Evolutionary conservation across 2,113 vertebrate genomes (phyloP).

Genomic region (Lepus americanus): DNA sequence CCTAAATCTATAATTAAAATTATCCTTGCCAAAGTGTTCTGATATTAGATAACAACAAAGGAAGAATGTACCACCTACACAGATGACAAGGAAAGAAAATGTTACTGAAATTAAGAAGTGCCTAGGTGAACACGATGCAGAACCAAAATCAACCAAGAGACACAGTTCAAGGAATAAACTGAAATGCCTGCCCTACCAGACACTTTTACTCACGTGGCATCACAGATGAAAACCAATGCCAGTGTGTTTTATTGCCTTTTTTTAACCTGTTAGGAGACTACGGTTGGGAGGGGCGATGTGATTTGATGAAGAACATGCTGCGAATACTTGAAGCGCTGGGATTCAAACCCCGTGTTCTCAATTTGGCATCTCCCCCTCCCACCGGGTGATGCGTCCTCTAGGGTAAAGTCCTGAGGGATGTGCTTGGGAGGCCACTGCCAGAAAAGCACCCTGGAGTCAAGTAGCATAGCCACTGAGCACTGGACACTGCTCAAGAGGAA

Average conservation of each 20-base stretch:
- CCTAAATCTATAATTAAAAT: background rate
- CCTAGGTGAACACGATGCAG: background rate
- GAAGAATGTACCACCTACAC: constrained; percentile 47
- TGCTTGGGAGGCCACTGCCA: accelerated
- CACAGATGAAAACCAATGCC: background rate
- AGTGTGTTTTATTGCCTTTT: background rate
- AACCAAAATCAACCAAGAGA: background rate
- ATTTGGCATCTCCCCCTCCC: background rate
- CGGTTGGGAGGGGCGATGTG: background rate
- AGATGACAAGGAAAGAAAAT: background rate
- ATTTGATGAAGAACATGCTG: background rate
- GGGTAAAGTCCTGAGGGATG: background rate
- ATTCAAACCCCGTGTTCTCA: background rate
- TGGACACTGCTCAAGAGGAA: background rate
- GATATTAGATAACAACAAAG: background rate
- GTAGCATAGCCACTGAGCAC: accelerated
- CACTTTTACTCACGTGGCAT: background rate
- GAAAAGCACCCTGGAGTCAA: background rate
- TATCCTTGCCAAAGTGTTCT: background rate
- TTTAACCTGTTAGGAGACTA: constrained; percentile 1
- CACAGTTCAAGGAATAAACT: background rate
- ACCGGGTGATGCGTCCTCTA: background rate
- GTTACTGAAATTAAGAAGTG: background rate
- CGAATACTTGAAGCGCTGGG: background rate
- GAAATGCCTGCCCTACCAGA: background rate